A percentile compares a stretch with the other conserved stretches of the same genome.
Evolutionary conservation across 2,113 vertebrate species (phyloP).

Genomic region (Calonectris borealis): DNA sequence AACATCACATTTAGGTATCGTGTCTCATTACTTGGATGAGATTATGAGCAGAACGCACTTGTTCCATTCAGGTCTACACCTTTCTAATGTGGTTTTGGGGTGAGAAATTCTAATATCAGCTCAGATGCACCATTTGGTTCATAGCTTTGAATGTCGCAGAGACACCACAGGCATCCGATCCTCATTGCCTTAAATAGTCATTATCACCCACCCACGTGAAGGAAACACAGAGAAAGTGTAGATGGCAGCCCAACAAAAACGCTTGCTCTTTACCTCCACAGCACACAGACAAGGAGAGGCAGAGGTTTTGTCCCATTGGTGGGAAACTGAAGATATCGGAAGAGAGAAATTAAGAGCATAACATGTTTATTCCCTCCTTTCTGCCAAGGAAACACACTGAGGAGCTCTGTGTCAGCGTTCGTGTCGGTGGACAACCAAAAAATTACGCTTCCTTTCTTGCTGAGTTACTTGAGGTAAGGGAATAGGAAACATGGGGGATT

Average conservation of each 20-base stretch:
- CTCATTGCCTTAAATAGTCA: not conserved
- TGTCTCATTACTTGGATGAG: accelerated
- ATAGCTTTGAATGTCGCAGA: not conserved
- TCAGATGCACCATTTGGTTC: not conserved
- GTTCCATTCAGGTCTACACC: accelerated
- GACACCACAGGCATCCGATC: not conserved
- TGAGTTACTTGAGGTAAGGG: not conserved
- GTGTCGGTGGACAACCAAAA: not conserved
- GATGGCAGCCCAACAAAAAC: not conserved
- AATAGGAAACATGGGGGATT: not conserved
- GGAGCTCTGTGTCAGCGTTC: not conserved
- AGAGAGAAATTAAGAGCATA: not conserved
- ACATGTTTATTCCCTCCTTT: not conserved
- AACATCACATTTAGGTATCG: not conserved
- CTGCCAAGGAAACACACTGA: not conserved
- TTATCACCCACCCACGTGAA: not conserved
- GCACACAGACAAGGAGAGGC: not conserved
- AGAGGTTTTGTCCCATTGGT: not conserved
- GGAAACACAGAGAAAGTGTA: accelerated
- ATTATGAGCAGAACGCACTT: not conserved
- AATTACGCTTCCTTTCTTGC: not conserved
- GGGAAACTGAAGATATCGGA: not conserved
- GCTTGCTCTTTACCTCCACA: not conserved
- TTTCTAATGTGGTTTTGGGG: not conserved
- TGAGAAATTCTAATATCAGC: not conserved